Conservation (phyloP, 2,113 vertebrate genomes). For the Antechinus stuartii region DNA sequence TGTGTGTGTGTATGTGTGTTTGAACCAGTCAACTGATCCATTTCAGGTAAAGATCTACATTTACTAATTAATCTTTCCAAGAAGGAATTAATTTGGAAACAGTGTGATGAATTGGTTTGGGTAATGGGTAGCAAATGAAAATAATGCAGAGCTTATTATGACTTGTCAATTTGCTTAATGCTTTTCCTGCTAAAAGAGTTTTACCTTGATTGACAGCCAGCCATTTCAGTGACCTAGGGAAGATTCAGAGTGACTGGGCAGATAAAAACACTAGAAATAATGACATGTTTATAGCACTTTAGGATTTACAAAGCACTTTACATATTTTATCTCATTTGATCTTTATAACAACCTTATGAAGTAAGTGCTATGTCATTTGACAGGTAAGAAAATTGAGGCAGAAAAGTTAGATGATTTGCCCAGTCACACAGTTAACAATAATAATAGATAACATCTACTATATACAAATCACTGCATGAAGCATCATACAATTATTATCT, state of each 20-base stretch:
- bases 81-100: neutral
- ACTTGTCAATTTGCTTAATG: neutral
- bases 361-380: neutral
- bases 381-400: neutral
- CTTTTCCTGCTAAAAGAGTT: neutral
- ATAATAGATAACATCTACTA: neutral
- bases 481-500: neutral
- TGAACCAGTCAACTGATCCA: neutral
- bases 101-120: neutral
- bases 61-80: constrained; percentile 1
- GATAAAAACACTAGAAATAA: neutral
- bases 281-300: neutral
- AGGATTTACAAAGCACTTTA: neutral
- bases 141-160: neutral
- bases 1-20: too few relatives aligned
- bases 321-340: neutral
- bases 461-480: neutral
- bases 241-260: neutral
- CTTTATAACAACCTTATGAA: neutral
- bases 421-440: neutral
- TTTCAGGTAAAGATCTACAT: neutral
- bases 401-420: neutral
- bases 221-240: neutral
- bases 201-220: neutral
- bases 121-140: neutral